Evolutionary conservation across 2,888 invertebrate genomes (phyloP).

Genomic region (Hyposoter dolosus): DNA sequence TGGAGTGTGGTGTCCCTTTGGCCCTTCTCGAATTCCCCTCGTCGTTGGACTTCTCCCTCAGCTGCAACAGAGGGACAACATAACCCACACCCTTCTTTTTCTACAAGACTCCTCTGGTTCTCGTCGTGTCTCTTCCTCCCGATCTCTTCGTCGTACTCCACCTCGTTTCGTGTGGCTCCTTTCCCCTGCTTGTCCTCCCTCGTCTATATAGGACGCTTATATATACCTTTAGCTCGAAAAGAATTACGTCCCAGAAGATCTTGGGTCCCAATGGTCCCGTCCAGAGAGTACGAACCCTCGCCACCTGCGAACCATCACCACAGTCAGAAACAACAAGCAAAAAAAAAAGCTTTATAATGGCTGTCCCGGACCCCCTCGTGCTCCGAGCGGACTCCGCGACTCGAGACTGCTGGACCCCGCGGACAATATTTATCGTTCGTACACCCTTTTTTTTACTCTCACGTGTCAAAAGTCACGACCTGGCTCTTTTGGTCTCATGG

Average conservation of each 20-base stretch:
- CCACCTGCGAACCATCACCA: constrained; percentile 65
- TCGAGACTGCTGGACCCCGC: constrained; percentile 27
- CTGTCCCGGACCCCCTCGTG: constrained; percentile 59
- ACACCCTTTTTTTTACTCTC: constrained; percentile 29
- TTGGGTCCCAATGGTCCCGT: constrained; percentile 48
- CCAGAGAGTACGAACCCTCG: constrained; percentile 39
- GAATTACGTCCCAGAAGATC: constrained; percentile 58
- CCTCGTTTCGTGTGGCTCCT: constrained; percentile 59
- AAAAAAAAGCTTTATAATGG: constrained; percentile 57
- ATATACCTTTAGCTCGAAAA: constrained; percentile 46
- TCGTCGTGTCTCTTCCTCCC: constrained; percentile 39
- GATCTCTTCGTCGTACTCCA: constrained; percentile 39
- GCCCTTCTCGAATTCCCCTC: constrained; percentile 46
- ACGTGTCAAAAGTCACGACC: constrained; percentile 47
- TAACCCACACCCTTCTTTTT: constrained; percentile 26
- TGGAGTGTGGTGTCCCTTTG: constrained; percentile 26
- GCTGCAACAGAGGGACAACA: constrained; percentile 29
- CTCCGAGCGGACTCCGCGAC: constrained; percentile 40
- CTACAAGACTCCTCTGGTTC: constrained; percentile 47
- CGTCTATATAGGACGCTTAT: constrained; percentile 42
- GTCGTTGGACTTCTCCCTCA: constrained; percentile 35
- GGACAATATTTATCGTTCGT: constrained; percentile 44
- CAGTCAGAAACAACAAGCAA: constrained; percentile 26
- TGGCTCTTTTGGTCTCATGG: constrained; percentile 15
- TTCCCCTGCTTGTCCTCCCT: background rate